Base-by-base conservation (phyloP, 2,888 invertebrate genomes). In the Melipona bicolor region DNA sequence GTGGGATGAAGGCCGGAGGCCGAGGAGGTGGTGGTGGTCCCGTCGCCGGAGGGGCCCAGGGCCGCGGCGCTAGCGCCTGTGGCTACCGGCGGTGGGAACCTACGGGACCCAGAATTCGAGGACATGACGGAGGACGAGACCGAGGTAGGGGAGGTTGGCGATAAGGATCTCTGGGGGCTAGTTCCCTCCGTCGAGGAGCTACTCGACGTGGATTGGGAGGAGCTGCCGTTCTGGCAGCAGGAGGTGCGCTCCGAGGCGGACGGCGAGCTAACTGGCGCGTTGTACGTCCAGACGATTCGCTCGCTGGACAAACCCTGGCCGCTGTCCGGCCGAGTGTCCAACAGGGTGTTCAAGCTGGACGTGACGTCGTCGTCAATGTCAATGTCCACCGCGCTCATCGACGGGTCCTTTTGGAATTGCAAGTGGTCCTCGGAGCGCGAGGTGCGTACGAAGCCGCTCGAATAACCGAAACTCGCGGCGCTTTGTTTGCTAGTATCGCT, bases 321-420 rank as follows among this genome's bases (percentile, higher is more conserved):
- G 94, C 93, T 95, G 91, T 96, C 96, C 81, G 95, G 96, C 90
- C 97, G 95, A 72, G 97, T 98, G 95, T 98, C 98, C 88, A 98
- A 95, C 83, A 98, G 95, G 84, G 98, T 98, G 95, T 99, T 98
- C 85, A 99, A 96, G 87, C 98, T 98, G 94, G 98, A 98, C 93
- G 98, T 98, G 93, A 98, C 97, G 94, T 98, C 98, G 94, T 98
- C 98, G 94, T 98, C 98, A 94, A 98, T 97, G 92, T 98, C 98
- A 92, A 98, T 98, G 89, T 97, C 97, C 88, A 98, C 98, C 85
- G 98, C 97, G 92, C 97, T 97, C 95, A 98, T 96, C 54, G 96
- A 96, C 65, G 96, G 96, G 93, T 97, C 97, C 95, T 97, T 97
- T 95, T 97, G 97, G 92, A 96, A 96, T 95, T 98, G 98, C 87